Base-by-base conservation (phyloP, 64 coral and sea anemone species). In the Montipora sp. region DNA sequence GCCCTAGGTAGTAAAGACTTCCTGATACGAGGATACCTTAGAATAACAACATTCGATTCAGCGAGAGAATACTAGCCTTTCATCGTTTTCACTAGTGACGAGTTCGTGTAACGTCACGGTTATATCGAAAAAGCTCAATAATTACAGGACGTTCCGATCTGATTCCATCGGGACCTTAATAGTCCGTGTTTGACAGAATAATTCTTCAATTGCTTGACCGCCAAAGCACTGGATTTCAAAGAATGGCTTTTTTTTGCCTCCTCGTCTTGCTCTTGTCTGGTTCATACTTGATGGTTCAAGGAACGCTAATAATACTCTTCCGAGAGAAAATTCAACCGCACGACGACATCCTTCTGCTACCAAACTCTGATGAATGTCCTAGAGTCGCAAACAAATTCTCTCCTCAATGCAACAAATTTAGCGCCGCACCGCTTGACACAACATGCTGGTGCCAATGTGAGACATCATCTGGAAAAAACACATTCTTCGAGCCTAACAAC, bases 371-470 rank as follows among this genome's bases (percentile, higher is more conserved):
- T 5, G 24, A 77, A 47, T 77, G 75, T 49, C 75, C 44, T 9
- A 45, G 0, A 9, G 0, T 0, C 3, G 16, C 0, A 21, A 5
- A 5, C 4, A 6, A 5, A 0, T 71, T 14, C 45, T 18, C 3
- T 49, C 75, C 75, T 19, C 0, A 48, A 15, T 77, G 75, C 15
- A 6, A 15, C 19, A 48, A 49, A 50, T 77, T 16, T 77, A 19
- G 49, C 5, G 75, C 75, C 15, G 14, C 44, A 12, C 0, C 5
- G 13, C 47, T 49, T 3, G 16, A 2, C 13, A 5, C 23, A 45
- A 3, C 14, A 46, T 77, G 75, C 13, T 77, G 44, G 46, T 77
- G 75, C 7, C 12, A 77, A 49, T 77, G 75, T 49, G 14, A 49
- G 1, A 48, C 3, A 49, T 8, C 10, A 51, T n/a, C 2, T 18